Percentiles rank a stretch among this genome's conserved stretches.
Evolutionary conservation across 2,113 vertebrate species (phyloP).

Genomic region (Aspiorhynchus laticeps): DNA sequence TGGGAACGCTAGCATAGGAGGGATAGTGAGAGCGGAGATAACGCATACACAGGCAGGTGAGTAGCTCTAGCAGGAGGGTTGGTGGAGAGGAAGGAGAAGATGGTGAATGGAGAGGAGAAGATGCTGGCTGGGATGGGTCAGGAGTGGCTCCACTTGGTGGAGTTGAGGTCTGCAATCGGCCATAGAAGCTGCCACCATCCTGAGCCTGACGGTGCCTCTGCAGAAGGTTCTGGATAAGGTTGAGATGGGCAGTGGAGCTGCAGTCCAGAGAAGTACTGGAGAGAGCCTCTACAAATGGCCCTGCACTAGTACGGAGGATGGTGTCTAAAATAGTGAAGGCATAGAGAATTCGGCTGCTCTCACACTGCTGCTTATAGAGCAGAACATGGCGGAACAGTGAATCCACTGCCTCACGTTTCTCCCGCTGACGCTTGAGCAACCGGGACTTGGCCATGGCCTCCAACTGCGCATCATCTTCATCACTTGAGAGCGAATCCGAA

Average conservation of each 20-base stretch:
- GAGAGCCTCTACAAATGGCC: slow-evolving; percentile 87
- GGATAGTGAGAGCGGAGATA: slow-evolving; percentile 94
- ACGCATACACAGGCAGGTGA: slow-evolving; percentile 88
- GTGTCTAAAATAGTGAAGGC: slow-evolving; percentile 90
- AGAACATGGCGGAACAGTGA: slow-evolving; percentile 89
- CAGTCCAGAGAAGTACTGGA: slow-evolving; percentile 87
- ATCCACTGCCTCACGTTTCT: slow-evolving; percentile 82
- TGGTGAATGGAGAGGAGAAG: slow-evolving; percentile 81
- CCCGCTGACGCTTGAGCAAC: slow-evolving; percentile 82
- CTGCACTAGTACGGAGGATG: slow-evolving; percentile 87
- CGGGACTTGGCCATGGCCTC: slow-evolving; percentile 81
- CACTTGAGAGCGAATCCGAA: slow-evolving; percentile 92
- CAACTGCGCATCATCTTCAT: slow-evolving; percentile 91
- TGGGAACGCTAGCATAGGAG: slow-evolving; percentile 79
- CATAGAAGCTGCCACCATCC: slow-evolving; percentile 88
- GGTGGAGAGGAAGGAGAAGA: slow-evolving; percentile 76
- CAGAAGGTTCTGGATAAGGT: slow-evolving; percentile 91
- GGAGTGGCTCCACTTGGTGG: slow-evolving; percentile 69
- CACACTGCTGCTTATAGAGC: slow-evolving; percentile 86
- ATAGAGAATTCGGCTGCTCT: slow-evolving; percentile 85
- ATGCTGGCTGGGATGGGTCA: slow-evolving; percentile 78
- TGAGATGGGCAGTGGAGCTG: slow-evolving; percentile 89
- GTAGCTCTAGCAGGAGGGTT: slow-evolving; percentile 86
- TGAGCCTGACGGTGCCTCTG: slow-evolving; percentile 93
- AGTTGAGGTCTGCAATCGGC: slow-evolving; percentile 79